A percentile compares a stretch with the other conserved stretches of the same genome.
Evolutionary conservation across 2,888 invertebrate genomes (phyloP).

Genomic region (Lasioglossum zephyrum): DNA sequence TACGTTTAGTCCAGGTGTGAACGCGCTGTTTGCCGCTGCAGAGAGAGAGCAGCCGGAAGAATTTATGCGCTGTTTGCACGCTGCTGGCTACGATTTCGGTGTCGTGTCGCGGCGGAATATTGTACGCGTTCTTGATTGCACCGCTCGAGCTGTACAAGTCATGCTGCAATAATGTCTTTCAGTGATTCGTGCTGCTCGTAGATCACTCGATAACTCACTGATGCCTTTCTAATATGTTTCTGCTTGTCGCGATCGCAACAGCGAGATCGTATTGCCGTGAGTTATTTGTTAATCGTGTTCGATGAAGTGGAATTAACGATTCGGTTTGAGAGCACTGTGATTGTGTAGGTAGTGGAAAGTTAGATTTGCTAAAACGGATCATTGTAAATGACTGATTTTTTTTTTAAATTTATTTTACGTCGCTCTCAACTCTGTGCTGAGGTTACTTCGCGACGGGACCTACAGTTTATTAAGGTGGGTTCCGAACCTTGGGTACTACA

Average conservation of each 20-base stretch:
- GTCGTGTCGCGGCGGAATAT: neutral
- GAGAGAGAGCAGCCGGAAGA: neutral
- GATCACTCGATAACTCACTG: neutral
- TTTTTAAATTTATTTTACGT: no score
- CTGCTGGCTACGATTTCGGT: neutral
- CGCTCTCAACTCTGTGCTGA: no score
- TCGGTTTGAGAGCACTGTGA: neutral
- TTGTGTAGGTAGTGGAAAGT: neutral
- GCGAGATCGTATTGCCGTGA: neutral
- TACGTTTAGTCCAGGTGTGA: slow-evolving; percentile 14
- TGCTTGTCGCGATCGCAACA: neutral
- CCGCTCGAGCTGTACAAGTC: neutral
- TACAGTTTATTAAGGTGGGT: no score
- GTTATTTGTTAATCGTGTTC: neutral
- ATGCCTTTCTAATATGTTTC: slow-evolving; percentile 3
- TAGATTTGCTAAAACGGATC: neutral
- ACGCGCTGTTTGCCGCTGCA: neutral
- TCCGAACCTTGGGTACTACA: no score
- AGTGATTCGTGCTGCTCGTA: neutral
- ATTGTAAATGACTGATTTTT: neutral
- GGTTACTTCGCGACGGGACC: no score
- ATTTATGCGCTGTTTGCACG: slow-evolving; percentile 1
- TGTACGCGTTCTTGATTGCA: neutral
- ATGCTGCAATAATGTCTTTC: neutral
- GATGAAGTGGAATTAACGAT: neutral